Conservation (phyloP, 2,797 vertebrate genomes). For the Novumbra hubbsi region DNA sequence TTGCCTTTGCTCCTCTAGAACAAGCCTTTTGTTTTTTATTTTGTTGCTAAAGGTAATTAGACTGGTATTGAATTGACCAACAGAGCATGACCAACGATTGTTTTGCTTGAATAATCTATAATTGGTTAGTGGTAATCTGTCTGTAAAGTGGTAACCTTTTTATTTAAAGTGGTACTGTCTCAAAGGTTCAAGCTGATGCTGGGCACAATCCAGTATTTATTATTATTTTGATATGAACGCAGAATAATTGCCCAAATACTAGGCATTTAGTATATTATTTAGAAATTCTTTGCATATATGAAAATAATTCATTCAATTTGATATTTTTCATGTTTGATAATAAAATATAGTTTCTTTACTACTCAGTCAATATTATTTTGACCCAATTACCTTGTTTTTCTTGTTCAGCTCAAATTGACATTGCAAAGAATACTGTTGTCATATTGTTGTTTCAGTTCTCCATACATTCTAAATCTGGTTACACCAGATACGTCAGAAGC, state of each 20-base stretch:
- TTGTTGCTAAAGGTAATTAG: constrained; percentile 2
- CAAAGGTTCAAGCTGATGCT: background rate
- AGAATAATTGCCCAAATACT: background rate
- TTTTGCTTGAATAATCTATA: background rate
- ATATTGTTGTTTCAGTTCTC: background rate
- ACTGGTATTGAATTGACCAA: background rate
- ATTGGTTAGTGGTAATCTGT: background rate
- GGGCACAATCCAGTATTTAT: background rate
- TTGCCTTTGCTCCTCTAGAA: background rate
- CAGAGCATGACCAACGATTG: background rate
- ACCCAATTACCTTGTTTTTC: background rate
- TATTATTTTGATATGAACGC: background rate
- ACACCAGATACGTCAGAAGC: background rate
- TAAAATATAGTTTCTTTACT: background rate
- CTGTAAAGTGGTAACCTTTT: background rate
- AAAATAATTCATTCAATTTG: background rate
- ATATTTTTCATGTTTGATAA: constrained; percentile 4
- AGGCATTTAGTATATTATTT: background rate
- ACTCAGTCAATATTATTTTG: background rate
- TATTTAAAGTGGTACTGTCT: background rate
- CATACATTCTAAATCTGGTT: background rate
- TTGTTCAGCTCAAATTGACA: background rate
- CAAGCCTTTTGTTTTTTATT: background rate
- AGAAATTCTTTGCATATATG: background rate
- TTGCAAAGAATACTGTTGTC: background rate